Evolutionary conservation across 2,888 invertebrate genomes (phyloP).

Genomic region (Holacanthella duospinosa): DNA sequence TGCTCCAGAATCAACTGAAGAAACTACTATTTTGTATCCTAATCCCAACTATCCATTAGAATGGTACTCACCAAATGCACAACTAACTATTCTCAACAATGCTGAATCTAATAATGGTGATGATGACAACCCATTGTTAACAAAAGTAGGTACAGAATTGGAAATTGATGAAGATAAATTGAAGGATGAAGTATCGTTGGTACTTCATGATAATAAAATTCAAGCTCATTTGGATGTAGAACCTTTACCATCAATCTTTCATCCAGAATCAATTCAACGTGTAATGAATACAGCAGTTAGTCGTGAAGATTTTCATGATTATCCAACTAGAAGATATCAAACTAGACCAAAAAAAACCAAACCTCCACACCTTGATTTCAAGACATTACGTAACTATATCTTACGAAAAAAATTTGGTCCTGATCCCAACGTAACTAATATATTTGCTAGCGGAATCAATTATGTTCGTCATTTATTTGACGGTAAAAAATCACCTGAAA

Average conservation of each 20-base stretch:
- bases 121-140: too few relatives aligned
- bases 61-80: background rate
- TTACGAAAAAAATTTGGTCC: background rate
- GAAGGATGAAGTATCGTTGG: background rate
- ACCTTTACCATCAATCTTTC: background rate
- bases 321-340: background rate
- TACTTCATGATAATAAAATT: background rate
- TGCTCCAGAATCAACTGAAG: background rate
- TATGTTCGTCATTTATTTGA: conserved; percentile 1
- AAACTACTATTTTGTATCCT: too few relatives aligned
- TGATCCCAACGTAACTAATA: background rate
- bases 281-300: background rate
- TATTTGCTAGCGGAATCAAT: background rate
- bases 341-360: background rate
- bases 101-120: too few relatives aligned
- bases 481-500: too few relatives aligned
- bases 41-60: background rate
- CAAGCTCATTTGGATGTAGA: conserved; percentile 4
- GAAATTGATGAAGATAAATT: conserved; percentile 6
- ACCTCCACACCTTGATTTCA: background rate
- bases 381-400: background rate
- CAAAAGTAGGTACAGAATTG: background rate
- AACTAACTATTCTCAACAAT: background rate
- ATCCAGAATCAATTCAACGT: background rate
- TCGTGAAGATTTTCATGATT: background rate